phyloP scores from a whole-genome alignment of 2,113 vertebrate genomes.

The Eretmochelys imbricata region DNA sequence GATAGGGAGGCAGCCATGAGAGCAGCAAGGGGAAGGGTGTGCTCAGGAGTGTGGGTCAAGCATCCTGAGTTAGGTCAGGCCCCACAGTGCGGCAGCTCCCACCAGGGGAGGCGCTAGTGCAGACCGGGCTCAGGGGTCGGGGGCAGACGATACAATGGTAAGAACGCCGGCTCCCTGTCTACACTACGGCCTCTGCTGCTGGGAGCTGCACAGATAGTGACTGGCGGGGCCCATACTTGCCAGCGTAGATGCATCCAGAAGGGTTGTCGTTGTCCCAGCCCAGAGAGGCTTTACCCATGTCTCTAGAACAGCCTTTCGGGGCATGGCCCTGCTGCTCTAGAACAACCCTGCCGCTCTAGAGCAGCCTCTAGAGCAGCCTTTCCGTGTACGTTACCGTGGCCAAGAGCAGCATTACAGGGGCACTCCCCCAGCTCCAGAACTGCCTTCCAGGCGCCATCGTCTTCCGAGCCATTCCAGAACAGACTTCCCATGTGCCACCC shows the following conservation, averaged over 20 bases:
- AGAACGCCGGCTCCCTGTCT: neutral
- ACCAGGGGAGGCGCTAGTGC: too few species aligned
- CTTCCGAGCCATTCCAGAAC: too few species aligned
- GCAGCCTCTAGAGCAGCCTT: neutral
- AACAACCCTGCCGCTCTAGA: too few species aligned
- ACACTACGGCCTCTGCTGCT: neutral
- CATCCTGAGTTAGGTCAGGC: neutral
- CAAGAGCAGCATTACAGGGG: too few species aligned
- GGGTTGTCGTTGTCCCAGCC: neutral
- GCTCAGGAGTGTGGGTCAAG: neutral
- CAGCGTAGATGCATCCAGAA: neutral
- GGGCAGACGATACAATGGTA: neutral
- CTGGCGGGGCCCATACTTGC: neutral
- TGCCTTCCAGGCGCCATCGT: too few species aligned
- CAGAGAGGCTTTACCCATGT: neutral
- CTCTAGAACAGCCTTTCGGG: neutral
- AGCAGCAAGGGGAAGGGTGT: slow-evolving; percentile 52
- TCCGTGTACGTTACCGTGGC: too few species aligned
- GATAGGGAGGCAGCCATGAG: neutral
- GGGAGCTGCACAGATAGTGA: neutral
- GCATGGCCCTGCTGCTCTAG: too few species aligned
- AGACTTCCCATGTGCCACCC: too few species aligned
- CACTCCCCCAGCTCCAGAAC: too few species aligned
- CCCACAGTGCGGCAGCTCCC: too few species aligned
- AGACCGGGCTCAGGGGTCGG: neutral